Evolutionary conservation across 2,888 invertebrate genomes (phyloP), one percentile per base, ranked within the genome.

Genomic region (Oscheius sp.): DNA sequence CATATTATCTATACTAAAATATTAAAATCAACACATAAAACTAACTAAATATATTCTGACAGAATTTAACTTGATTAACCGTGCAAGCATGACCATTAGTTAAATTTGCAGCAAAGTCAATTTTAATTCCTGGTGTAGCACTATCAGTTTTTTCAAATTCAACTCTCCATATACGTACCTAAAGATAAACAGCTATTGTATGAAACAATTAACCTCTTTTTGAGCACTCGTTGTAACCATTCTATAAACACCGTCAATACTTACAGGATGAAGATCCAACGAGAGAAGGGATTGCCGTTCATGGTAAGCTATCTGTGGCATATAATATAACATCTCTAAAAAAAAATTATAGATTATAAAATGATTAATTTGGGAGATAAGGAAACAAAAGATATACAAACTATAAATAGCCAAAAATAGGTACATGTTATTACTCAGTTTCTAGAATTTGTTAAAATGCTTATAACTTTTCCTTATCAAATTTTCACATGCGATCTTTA

Each of bases 31-130:
- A 17, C 3, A 17, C 14, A 36, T 22, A 26, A 17, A 51, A 50
- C 59, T 41, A 68, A 64, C 12, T 36, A 82, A 82, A 63, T 12
- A 94, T 94, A 36, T 95, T 94, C 1, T 94, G 94, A 41, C 95
- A 94, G 91, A 96, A 98, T 80, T 95, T 90, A 6, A 96, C 95
- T 8, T 91, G 91, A 87, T 97, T 97, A 0, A 98, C 94, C 0
- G 96, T 92, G 86, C 91, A 92, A 84, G 94, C 93, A 87, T 98
- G 97, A 26, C 94, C 90, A 0, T 91, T 91, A n/a, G n/a, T n/a
- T 59, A 98, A 89, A 86, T 95, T 96, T 1, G 94, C 91, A 2
- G 93, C 91, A 79, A 94, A 91, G 78, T 93, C 92, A 5, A 85
- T 79, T 1, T 72, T 59, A 8, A 82, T 63, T 28, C 62, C 65